phyloP scores from a whole-genome alignment of 2,888 invertebrate genomes.

The Chouioia cunea region DNA sequence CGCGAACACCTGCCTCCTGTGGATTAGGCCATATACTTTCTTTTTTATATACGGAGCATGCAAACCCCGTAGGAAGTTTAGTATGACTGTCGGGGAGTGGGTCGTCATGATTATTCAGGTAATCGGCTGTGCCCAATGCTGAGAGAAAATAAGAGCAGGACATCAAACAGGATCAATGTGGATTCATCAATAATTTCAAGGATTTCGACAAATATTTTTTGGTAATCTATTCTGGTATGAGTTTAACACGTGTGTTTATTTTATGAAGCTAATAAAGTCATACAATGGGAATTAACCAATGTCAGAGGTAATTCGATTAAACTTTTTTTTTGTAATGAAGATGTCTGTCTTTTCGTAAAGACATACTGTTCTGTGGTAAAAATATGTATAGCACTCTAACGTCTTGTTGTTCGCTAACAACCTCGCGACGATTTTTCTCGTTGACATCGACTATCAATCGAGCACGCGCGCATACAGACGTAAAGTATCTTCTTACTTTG shows the following conservation, averaged over 20 bases:
- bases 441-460: constrained; percentile 28
- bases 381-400: neutral
- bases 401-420: neutral
- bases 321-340: no score
- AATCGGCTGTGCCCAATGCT: constrained; percentile 1
- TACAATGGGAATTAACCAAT: no score
- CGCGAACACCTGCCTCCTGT: constrained; percentile 33
- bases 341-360: no score
- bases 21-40: constrained; percentile 27
- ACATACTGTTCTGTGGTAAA: no score
- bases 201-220: constrained; percentile 24
- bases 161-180: constrained; percentile 28
- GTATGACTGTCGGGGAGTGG: neutral
- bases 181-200: constrained; percentile 35
- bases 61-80: constrained; percentile 3
- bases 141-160: constrained; percentile 21
- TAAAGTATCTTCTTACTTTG: constrained; percentile 32
- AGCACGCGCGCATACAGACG: neutral
- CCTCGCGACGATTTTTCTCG: constrained; percentile 32
- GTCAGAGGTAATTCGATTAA: no score
- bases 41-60: constrained; percentile 9
- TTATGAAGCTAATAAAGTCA: no score
- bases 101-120: constrained; percentile 4
- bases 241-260: no score
- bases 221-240: no score